Conservation (phyloP, 2,797 vertebrate genomes). For the Pangasius macronema region DNA sequence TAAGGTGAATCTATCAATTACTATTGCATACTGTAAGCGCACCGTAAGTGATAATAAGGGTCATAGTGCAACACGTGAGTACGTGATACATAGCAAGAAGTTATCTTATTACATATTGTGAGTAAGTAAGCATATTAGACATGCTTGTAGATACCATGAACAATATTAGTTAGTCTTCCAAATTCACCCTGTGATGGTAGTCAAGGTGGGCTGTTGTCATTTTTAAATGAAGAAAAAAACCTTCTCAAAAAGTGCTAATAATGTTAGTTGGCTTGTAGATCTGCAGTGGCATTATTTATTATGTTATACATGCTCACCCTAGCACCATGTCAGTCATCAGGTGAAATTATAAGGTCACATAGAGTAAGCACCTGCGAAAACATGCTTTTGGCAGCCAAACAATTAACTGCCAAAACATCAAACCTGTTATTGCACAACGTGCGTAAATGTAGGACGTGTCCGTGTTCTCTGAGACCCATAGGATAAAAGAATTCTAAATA, state of each 20-base stretch:
- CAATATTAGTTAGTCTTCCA: background rate
- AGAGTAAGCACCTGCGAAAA: background rate
- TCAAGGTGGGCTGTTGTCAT: background rate
- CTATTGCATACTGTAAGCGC: background rate
- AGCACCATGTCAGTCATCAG: background rate
- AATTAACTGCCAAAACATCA: background rate
- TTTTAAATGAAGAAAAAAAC: background rate
- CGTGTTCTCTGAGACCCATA: too few species aligned
- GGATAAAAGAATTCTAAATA: too few species aligned
- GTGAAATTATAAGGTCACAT: background rate
- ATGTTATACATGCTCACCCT: background rate
- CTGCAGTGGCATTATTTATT: background rate
- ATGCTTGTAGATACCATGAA: background rate
- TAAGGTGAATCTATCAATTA: background rate
- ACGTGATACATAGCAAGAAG: background rate
- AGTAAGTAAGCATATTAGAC: background rate
- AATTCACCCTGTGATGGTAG: background rate
- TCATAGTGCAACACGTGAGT: background rate
- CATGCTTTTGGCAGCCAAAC: background rate
- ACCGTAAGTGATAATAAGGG: background rate
- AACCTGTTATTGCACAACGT: too few species aligned
- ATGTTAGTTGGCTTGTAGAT: background rate
- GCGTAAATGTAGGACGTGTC: too few species aligned
- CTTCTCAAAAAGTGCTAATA: background rate
- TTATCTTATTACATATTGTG: background rate